Conservation (phyloP, 2,888 invertebrate genomes). For the Microdon myrmicae region DNA sequence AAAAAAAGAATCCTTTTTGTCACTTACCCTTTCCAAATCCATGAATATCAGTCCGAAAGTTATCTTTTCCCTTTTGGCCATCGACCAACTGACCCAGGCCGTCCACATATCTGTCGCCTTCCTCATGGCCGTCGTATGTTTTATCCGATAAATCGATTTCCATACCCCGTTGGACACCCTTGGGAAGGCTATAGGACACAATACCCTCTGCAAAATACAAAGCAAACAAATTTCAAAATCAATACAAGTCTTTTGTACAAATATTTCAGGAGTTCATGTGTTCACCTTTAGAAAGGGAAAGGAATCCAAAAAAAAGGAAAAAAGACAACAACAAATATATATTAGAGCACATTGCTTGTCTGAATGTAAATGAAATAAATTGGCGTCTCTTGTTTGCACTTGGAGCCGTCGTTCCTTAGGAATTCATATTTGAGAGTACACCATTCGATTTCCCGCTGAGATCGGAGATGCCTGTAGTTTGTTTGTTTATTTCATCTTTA, state of each 20-base stretch:
- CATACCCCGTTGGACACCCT: conserved; percentile 76
- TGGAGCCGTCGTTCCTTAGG: conserved; percentile 30
- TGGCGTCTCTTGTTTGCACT: conserved; percentile 38
- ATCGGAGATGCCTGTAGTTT: conserved; percentile 30
- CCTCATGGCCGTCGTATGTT: conserved; percentile 80
- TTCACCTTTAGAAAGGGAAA: conserved; percentile 14
- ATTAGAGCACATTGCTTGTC: conserved; percentile 1
- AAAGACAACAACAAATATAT: conserved; percentile 3
- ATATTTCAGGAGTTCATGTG: conserved; percentile 30
- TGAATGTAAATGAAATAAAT: too few relatives aligned
- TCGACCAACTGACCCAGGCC: conserved; percentile 85
- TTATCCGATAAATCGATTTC: conserved; percentile 82
- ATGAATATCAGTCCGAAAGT: conserved; percentile 75
- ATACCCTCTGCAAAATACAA: conserved; percentile 74
- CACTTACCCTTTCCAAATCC: conserved; percentile 75
- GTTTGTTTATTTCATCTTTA: conserved; percentile 42
- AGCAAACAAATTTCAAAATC: conserved; percentile 15
- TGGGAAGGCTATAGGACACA: conserved; percentile 81
- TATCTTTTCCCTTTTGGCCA: conserved; percentile 78
- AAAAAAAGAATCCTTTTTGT: conserved; percentile 41
- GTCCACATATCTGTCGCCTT: conserved; percentile 72
- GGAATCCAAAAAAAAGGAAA: conserved; percentile 24
- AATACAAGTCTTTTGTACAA: conserved; percentile 18
- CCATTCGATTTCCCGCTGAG: conserved; percentile 24
- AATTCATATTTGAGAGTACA: conserved; percentile 32